phyloP scores from a whole-genome alignment of 2,888 invertebrate species.

The Melipona beecheii region DNA sequence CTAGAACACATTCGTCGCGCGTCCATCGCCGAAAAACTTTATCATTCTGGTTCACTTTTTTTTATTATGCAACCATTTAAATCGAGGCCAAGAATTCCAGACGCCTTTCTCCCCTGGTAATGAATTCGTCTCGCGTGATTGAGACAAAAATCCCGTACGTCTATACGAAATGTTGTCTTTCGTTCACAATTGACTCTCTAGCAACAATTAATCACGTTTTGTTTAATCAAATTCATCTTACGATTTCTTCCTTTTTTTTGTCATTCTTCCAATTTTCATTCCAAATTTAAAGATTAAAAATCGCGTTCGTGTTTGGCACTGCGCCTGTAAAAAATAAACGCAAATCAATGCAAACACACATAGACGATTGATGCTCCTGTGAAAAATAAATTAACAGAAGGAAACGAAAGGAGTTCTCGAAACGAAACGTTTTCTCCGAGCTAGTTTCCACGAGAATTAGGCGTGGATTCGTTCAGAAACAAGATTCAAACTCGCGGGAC shows the following conservation, averaged over 20 bases:
- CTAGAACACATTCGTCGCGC: neutral
- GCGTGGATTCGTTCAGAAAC: slow-evolving; percentile 25
- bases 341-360: neutral
- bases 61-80: slow-evolving; percentile 62
- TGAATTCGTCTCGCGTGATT: slow-evolving; percentile 42
- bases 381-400: neutral
- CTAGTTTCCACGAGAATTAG: slow-evolving; percentile 8
- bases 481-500: neutral
- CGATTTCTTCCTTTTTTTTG: too few relatives aligned
- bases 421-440: neutral
- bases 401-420: neutral
- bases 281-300: too few relatives aligned
- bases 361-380: too few relatives aligned
- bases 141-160: slow-evolving; percentile 29
- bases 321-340: neutral
- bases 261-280: too few relatives aligned
- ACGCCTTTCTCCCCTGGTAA: slow-evolving; percentile 64
- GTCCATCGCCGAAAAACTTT: slow-evolving; percentile 40
- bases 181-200: neutral
- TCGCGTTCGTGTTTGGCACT: neutral
- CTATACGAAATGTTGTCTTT: slow-evolving; percentile 19
- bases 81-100: slow-evolving; percentile 61
- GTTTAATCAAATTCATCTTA: neutral
- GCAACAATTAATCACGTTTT: neutral
- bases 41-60: slow-evolving; percentile 43